Conservation (phyloP, 2,888 invertebrate genomes). For the Spodoptera picta region DNA sequence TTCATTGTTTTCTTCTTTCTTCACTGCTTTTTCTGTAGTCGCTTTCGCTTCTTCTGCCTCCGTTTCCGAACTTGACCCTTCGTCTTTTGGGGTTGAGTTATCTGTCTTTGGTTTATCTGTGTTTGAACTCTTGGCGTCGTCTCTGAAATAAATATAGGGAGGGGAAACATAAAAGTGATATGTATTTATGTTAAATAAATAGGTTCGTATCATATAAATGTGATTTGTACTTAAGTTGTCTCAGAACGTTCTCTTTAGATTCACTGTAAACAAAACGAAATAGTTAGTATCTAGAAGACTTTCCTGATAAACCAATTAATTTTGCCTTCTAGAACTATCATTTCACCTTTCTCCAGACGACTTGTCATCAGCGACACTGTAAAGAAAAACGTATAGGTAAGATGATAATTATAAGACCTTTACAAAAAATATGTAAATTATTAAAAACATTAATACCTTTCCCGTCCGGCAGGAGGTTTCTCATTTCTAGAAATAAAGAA, state of each 20-base stretch:
- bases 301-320: neutral
- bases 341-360: conserved; percentile 41
- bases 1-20: conserved; percentile 42
- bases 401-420: neutral
- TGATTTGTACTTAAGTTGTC: conserved; percentile 51
- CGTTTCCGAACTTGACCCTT: conserved; percentile 28
- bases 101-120: conserved; percentile 22
- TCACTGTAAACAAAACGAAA: conserved; percentile 46
- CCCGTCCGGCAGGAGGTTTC: neutral
- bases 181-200: neutral
- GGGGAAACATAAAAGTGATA: neutral
- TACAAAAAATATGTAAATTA: neutral
- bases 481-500: conserved; percentile 18
- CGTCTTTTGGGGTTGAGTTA: neutral
- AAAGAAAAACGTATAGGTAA: conserved; percentile 15
- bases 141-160: conserved; percentile 20
- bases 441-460: conserved; percentile 14
- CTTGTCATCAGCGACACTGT: conserved; percentile 23
- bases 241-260: conserved; percentile 43
- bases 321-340: too few relatives aligned
- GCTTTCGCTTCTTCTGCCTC: conserved; percentile 46
- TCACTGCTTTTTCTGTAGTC: conserved; percentile 49
- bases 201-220: neutral
- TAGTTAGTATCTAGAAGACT: neutral
- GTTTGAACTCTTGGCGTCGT: conserved; percentile 17